Base-by-base conservation (phyloP, 2,113 vertebrate species). In the Mormyrus iriodes region DNA sequence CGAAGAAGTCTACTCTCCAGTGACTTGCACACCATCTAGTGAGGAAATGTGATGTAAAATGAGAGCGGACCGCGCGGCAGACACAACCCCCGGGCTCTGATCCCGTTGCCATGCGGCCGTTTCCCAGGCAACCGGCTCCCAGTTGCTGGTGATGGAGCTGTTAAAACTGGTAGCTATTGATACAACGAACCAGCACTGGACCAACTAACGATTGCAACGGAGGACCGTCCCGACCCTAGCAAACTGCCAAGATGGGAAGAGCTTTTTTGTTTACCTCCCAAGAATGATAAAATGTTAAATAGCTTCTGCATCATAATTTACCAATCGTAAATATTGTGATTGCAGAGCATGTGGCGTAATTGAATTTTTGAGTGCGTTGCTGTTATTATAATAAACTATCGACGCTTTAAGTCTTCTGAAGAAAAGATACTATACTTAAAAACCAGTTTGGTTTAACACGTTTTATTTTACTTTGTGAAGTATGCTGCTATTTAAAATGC, bases 31-130 rank as follows among this genome's bases (percentile, higher is more conserved):
- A 96, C 97, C 96, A 97, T 97, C 98, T 96, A 97, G 97, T 96
- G 97, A 96, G 94, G 96, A 95, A 96, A 96, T 93, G 95, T 95
- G 96, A 95, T 93, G 95, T 93, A 95, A 95, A 97, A 97, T 95
- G 97, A 95, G 96, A 95, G 95, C 95, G 95, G 95, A 96, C 93
- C 95, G 94, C 94, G 95, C 95, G 94, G 96, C 96, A 96, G 94
- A 96, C 48, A 52, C 48, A 52, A 96, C 95, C 96, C 97, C 96
- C 97, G 96, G 96, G 97, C 96, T 97, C 97, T 95, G 96, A 96
- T 96, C 97, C 96, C 96, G 98, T 99, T 99, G 97, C 98, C 97
- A 99, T 96, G 98, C 98, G 97, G 97, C 97, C 96, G 98, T 99
- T 98, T 97, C 98, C 97, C 94, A 96, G 97, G 97, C 97, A 98